Evolutionary conservation across 2,113 vertebrate species (phyloP).

Genomic region (Oryzias woworae): DNA sequence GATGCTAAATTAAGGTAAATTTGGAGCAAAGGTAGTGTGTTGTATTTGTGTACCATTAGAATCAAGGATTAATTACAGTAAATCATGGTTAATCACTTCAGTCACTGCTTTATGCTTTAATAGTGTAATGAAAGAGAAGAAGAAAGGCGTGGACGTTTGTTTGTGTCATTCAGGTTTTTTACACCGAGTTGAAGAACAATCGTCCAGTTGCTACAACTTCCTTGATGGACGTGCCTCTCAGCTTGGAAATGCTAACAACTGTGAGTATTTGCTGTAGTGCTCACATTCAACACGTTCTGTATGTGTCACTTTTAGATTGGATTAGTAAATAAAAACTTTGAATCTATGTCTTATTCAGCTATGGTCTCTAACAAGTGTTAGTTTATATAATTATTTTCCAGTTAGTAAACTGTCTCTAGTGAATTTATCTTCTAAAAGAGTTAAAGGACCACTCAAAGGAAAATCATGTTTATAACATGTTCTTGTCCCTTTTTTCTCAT

Average conservation of each 20-base stretch:
- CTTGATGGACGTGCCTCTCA: constrained; percentile 79
- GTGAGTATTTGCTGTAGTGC: constrained; percentile 75
- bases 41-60: no score
- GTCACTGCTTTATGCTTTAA: not conserved
- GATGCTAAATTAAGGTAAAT: no score
- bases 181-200: constrained; percentile 80
- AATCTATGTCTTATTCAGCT: no score
- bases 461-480: no score
- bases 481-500: no score
- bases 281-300: not conserved
- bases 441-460: no score
- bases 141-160: not conserved
- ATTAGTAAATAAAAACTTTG: not conserved
- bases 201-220: constrained; percentile 70
- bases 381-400: no score
- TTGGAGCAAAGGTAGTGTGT: no score
- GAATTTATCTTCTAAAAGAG: no score
- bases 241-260: constrained; percentile 77
- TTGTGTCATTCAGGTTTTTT: constrained; percentile 83
- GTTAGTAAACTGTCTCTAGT: no score
- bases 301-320: not conserved
- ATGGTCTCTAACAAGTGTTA: no score
- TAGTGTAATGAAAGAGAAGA: not conserved
- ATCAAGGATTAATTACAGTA: no score
- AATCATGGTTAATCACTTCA: not conserved